A percentile compares a stretch with the other conserved stretches of the same genome.
Evolutionary conservation across 2,113 vertebrate genomes (phyloP).

Genomic region (Campylomormyrus numenius): DNA sequence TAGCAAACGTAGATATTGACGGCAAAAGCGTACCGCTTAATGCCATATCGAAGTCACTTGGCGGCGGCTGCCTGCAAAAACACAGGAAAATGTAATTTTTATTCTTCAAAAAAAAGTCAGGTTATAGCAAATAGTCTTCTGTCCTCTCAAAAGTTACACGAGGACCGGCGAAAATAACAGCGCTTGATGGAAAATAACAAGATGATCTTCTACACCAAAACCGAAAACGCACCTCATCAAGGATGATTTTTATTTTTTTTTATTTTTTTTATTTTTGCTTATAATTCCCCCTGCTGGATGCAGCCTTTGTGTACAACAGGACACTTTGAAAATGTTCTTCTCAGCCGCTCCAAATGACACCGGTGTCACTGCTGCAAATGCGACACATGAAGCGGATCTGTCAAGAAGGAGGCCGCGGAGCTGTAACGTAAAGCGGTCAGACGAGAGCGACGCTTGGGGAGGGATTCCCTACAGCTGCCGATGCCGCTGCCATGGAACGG

Average conservation of each 20-base stretch:
- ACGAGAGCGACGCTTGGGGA: constrained; percentile 53
- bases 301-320: constrained; percentile 2
- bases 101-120: not conserved
- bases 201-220: not conserved
- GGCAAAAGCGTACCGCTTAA: constrained; percentile 85
- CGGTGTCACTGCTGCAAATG: constrained; percentile 32
- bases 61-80: constrained; percentile 76
- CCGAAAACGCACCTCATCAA: constrained; percentile 52
- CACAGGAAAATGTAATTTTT: constrained; percentile 23
- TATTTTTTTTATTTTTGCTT: constrained; percentile 8
- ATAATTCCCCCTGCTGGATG: constrained; percentile 2
- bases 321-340: constrained; percentile 12
- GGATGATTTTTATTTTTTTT: constrained; percentile 26
- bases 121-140: constrained; percentile 4
- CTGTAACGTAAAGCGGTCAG: constrained; percentile 14
- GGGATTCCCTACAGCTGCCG: constrained; percentile 56
- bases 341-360: constrained; percentile 27
- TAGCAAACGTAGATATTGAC: constrained; percentile 84
- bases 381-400: constrained; percentile 23
- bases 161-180: constrained; percentile 10
- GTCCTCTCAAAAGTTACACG: not conserved
- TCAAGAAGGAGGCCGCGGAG: not conserved
- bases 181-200: not conserved
- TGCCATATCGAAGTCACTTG: constrained; percentile 88
- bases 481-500: constrained; percentile 58